A percentile compares a stretch with the other conserved stretches of the same genome.
phyloP scores from a whole-genome alignment of 2,888 invertebrate species.

The Zaprionus lineosus region DNA sequence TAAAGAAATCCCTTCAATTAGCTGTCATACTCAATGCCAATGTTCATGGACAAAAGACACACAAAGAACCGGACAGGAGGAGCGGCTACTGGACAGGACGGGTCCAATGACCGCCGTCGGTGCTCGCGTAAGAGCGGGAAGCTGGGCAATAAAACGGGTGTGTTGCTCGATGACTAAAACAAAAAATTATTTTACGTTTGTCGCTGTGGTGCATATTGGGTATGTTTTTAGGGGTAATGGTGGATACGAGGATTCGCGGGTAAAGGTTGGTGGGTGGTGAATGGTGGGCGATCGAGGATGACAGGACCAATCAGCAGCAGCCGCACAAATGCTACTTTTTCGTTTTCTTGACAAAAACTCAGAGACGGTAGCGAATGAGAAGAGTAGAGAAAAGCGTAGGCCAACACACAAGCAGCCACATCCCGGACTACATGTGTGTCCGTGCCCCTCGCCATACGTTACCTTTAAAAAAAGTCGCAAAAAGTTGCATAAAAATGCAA shows the following conservation, averaged over 20 bases:
- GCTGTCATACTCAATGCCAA: no score
- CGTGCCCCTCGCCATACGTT: conserved; percentile 10
- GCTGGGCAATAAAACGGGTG: conserved; percentile 75
- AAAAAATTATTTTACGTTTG: conserved; percentile 56
- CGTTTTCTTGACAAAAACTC: conserved; percentile 72
- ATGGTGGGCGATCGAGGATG: background rate
- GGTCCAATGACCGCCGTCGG: no score
- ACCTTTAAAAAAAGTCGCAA: conserved; percentile 11
- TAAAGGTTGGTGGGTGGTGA: no score
- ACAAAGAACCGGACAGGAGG: no score
- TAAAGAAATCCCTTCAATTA: no score
- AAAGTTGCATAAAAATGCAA: conserved; percentile 51
- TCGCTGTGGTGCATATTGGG: conserved; percentile 25
- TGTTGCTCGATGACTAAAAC: conserved; percentile 70
- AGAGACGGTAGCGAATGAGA: conserved; percentile 68
- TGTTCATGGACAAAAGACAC: no score
- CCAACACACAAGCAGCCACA: conserved; percentile 23
- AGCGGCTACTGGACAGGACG: no score
- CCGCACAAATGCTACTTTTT: conserved; percentile 68
- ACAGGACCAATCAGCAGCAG: conserved; percentile 71
- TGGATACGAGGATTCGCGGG: no score
- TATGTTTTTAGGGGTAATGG: conserved; percentile 25
- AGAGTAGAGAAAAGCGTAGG: conserved; percentile 65
- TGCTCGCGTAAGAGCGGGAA: conserved; percentile 24
- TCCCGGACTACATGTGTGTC: conserved; percentile 18